phyloP scores from a whole-genome alignment of 2,797 vertebrate genomes.

The Scarus forsteni region DNA sequence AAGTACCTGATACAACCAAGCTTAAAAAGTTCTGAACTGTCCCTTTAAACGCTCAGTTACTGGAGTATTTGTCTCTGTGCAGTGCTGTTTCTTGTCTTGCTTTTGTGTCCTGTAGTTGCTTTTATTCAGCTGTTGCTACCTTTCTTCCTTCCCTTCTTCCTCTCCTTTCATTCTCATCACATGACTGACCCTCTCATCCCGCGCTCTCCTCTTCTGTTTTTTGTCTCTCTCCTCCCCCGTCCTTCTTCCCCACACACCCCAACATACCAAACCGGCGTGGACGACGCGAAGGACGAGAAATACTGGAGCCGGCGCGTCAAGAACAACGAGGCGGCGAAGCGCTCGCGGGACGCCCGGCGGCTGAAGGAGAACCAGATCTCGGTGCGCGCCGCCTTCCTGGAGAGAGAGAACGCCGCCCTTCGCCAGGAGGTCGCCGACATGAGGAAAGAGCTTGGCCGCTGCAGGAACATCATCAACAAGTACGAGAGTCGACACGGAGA shows the following conservation, averaged over 20 bases:
- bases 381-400: slow-evolving; percentile 93
- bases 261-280: slow-evolving; percentile 49
- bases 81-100: background rate
- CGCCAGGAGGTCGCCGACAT: slow-evolving; percentile 92
- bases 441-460: slow-evolving; percentile 91
- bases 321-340: slow-evolving; percentile 94
- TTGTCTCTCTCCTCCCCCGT: slow-evolving; percentile 1
- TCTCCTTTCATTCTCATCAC: slow-evolving; percentile 35
- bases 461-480: slow-evolving; percentile 90
- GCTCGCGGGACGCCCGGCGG: slow-evolving; percentile 91
- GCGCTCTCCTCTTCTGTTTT: slow-evolving; percentile 9
- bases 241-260: slow-evolving; percentile 52
- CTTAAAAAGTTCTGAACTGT: no score
- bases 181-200: slow-evolving; percentile 61
- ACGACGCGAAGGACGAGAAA: slow-evolving; percentile 87
- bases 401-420: slow-evolving; percentile 91
- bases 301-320: slow-evolving; percentile 93
- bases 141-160: slow-evolving; percentile 16
- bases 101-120: background rate
- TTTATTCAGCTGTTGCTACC: slow-evolving; percentile 38
- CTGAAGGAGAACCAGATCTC: slow-evolving; percentile 98
- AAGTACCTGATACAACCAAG: no score
- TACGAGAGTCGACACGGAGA: slow-evolving; percentile 92
- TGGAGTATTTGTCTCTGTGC: background rate
- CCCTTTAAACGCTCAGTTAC: no score